Evolutionary conservation across 2,113 vertebrate species (phyloP), one percentile per base, ranked within the genome.

Genomic region (Sebastes schlegelii): DNA sequence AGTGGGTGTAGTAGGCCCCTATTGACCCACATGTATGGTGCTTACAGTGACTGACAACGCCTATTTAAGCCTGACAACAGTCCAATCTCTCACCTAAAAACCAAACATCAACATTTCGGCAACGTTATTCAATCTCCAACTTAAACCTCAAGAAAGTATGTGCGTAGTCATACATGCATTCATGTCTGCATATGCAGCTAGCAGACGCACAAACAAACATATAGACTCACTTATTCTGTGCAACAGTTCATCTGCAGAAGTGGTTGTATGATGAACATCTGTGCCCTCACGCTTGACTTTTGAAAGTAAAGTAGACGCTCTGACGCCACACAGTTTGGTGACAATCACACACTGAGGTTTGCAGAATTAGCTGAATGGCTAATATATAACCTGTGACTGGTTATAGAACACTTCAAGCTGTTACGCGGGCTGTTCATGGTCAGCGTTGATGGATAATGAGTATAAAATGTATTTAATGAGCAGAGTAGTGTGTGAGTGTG

Each of bases 371-470:
- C 16, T 6, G 48, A 46, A 71, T 62, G 68, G 43, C 34, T 75
- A 49, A 80, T 79, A 63, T 8, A 54, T 46, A 77, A 85, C 51
- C 74, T 75, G 34, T 45, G 69, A 69, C 64, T 42, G 17, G 46
- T 46, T 51, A 57, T 76, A 43, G 43, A 63, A 73, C 17, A 45
- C 68, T 64, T 84, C 67, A 89, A 86, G 81, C 65, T 67, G 73
- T 68, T 80, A 3, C 21, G 14, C 79, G 74, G 77, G 71, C 74
- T 86, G 71, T 74, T 85, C 70, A 81, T 82, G 74, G 77, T 76
- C 79, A 77, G 52, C 42, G 21, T 16, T 86, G 77, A 87, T 57
- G 77, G 74, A 76, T 84, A 81, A 73, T 77, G 69, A 83, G 64
- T 66, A 23, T 54, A 49, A 82, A 85, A 86, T 76, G 58, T 72